Evolutionary conservation across 2,888 invertebrate genomes (phyloP).

Genomic region (Netelia melanura): DNA sequence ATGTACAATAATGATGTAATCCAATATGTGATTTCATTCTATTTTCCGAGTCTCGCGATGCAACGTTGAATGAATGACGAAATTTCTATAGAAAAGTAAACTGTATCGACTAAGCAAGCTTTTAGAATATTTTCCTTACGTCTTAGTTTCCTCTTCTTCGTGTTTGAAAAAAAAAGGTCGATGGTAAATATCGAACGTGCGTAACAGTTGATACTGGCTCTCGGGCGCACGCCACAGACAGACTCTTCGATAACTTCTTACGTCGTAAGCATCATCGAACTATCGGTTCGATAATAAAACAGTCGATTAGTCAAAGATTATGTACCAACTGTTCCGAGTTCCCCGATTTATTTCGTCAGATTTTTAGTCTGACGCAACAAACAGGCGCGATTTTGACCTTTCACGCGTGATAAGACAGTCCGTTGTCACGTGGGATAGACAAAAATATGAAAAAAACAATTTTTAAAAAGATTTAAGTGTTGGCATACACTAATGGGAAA

Average conservation of each 20-base stretch:
- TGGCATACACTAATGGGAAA: background rate
- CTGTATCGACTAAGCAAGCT: constrained; percentile 2
- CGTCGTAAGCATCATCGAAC: constrained; percentile 11
- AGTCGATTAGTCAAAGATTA: background rate
- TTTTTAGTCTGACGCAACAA: background rate
- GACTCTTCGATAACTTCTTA: constrained; percentile 8
- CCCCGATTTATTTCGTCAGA: background rate
- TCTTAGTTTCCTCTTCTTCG: no score
- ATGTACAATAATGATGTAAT: constrained; percentile 48
- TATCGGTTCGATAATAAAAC: constrained; percentile 4
- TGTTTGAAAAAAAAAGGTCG: background rate
- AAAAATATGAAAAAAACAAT: constrained; percentile 14
- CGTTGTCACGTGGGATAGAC: background rate
- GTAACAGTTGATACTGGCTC: no score
- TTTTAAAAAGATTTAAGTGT: background rate
- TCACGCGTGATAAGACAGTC: background rate
- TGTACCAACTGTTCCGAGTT: constrained; percentile 1
- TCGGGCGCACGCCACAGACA: constrained; percentile 28
- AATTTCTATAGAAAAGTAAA: constrained; percentile 34
- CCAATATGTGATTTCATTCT: constrained; percentile 35
- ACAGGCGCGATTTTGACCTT: constrained; percentile 18
- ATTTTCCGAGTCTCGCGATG: background rate
- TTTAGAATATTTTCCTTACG: background rate
- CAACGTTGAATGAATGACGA: constrained; percentile 50
- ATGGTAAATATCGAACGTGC: background rate